These are phyloP conservation scores for Hippocampus mohnikei DNA, from an alignment of 2,113 vertebrate genomes.

Conservation along the genomic window DNA sequence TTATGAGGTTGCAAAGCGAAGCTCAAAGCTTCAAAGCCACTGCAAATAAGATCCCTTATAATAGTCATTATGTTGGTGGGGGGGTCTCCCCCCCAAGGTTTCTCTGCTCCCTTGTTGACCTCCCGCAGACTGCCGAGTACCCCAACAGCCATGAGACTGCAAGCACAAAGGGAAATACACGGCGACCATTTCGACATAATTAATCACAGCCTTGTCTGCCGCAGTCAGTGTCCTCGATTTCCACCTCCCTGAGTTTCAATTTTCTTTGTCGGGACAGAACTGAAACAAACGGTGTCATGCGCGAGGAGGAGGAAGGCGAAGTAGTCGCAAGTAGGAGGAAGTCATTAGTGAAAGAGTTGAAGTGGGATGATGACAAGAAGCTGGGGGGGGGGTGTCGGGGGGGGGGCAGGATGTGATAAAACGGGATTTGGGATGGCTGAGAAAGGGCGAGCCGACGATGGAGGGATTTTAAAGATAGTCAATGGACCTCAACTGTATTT, in stretches of 20 bases:
- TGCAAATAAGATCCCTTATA: not conserved
- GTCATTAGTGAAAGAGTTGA: conserved; percentile 64
- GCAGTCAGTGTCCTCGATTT: conserved; percentile 2
- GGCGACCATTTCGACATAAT: not conserved
- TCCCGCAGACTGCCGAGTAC: conserved; percentile 11
- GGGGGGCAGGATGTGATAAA: conserved; percentile 58
- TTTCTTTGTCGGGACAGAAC: conserved; percentile 12
- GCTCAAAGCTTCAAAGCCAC: not conserved
- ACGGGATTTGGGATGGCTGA: conserved; percentile 48
- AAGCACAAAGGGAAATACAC: not conserved
- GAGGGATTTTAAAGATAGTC: conserved; percentile 36
- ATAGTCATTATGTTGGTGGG: not conserved
- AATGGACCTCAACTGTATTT: conserved; percentile 44
- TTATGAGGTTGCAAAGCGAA: not conserved
- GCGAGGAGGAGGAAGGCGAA: not conserved
- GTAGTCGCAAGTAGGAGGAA: conserved; percentile 30
- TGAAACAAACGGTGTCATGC: conserved; percentile 14
- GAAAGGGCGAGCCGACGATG: conserved; percentile 23
- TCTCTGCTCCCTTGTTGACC: conserved; percentile 2
- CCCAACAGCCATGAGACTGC: not conserved
- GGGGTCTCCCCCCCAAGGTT: not conserved
- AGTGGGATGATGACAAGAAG: conserved; percentile 66
- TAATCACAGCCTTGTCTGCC: conserved; percentile 5
- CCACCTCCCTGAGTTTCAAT: not conserved
- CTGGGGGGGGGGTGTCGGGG: conserved; percentile 48